These are phyloP conservation scores for Peromyscus californicus DNA, from an alignment of 2,113 vertebrate genomes.

Conservation along the genomic window DNA sequence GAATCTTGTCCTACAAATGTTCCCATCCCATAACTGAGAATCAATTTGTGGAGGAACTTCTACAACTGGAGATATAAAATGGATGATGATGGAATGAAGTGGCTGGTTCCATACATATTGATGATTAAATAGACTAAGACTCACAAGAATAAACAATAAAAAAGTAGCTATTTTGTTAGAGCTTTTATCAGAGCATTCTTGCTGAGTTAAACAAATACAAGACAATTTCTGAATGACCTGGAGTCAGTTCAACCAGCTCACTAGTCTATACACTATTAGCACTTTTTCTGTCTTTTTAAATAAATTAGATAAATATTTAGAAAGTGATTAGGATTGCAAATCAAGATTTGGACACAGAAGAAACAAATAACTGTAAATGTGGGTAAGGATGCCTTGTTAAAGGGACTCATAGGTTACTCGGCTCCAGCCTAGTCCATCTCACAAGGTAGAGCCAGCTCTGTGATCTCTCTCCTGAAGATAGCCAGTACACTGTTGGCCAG, in stretches of 20 bases:
- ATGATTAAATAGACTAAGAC: not conserved
- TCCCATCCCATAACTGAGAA: not conserved
- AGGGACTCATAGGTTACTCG: slow-evolving; percentile 47
- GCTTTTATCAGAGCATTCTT: not conserved
- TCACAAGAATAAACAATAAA: not conserved
- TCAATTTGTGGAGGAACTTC: not conserved
- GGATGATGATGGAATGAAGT: not conserved
- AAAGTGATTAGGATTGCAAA: slow-evolving; percentile 66
- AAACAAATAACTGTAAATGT: slow-evolving; percentile 35
- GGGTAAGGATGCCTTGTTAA: slow-evolving; percentile 47
- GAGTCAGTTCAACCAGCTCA: not conserved
- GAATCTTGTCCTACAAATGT: not conserved
- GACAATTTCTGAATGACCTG: not conserved
- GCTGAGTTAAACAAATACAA: not conserved
- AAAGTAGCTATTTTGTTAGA: not conserved
- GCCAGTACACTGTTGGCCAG: slow-evolving; percentile 76
- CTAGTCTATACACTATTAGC: not conserved
- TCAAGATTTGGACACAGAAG: slow-evolving; percentile 54
- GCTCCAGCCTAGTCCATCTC: not conserved
- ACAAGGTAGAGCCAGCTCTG: slow-evolving; percentile 39
- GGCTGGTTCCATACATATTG: not conserved
- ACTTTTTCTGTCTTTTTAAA: slow-evolving; percentile 32
- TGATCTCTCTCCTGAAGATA: slow-evolving; percentile 25
- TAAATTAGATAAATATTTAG: slow-evolving; percentile 67
- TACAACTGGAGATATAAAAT: not conserved